A percentile compares a stretch with the other conserved stretches of the same genome.
These are phyloP conservation scores for Burhinus bistriatus DNA, from an alignment of 2,113 vertebrate genomes.

Conservation along the genomic window DNA sequence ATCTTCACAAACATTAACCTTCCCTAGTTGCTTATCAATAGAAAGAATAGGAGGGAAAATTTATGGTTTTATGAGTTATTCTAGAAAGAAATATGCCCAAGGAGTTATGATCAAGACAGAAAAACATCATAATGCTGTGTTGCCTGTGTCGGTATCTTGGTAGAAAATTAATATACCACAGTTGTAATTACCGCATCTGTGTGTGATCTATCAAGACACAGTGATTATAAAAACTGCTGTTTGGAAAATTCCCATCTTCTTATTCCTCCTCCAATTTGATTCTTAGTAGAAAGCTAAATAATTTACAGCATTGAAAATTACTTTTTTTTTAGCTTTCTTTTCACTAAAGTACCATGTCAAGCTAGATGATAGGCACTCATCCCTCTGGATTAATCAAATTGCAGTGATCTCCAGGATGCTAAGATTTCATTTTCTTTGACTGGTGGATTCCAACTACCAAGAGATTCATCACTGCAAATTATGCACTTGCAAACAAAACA, in stretches of 20 bases:
- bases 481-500: background rate
- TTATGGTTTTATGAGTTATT: background rate
- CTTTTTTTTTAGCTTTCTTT: background rate
- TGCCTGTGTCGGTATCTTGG: background rate
- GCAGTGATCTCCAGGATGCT: background rate
- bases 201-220: background rate
- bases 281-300: slow-evolving; percentile 34
- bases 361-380: background rate
- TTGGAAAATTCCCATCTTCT: slow-evolving; percentile 25
- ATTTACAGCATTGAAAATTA: background rate
- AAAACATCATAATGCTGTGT: background rate
- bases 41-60: background rate
- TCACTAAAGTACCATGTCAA: background rate
- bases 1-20: background rate
- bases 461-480: background rate
- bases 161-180: slow-evolving; percentile 5
- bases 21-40: background rate
- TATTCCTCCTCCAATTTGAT: background rate
- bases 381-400: background rate
- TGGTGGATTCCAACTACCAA: background rate
- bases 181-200: slow-evolving; percentile 17
- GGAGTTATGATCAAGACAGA: background rate
- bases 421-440: slow-evolving; percentile 3
- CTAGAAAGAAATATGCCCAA: background rate
- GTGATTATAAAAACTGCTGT: background rate